Evolutionary conservation across 2,113 vertebrate species (phyloP), one percentile per base, ranked within the genome.

Genomic region (Phaethornis superciliosus): DNA sequence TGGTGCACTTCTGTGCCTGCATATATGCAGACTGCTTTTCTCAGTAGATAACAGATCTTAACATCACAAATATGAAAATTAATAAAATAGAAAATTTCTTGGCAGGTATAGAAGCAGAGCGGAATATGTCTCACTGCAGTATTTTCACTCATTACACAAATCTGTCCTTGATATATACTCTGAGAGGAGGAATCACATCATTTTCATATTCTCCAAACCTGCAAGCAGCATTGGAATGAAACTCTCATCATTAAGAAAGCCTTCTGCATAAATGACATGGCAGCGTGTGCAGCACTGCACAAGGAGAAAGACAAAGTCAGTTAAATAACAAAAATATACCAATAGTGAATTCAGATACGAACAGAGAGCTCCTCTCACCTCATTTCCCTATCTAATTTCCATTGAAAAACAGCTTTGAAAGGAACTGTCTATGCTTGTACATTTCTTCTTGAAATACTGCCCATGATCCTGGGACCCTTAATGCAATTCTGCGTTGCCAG

Each of bases 381-480:
- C 23, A 81, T 62, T 60, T 58, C 16, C 58, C 60, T 15, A 7
- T 47, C 44, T 64, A 37, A 56, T 35, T 72, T 60, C 42, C 30
- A 40, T 30, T 46, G 30, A 40, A 80, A 84, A 80, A 72, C 2
- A 12, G 54, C 62, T 85, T 63, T 56, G 63, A 86, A 81, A 83
- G 33, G 46, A 87, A 78, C 40, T 47, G 37, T 4, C 68, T 93
- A 42, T 76, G 63, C 59, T 54, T 42, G 18, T 33, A 70, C 42
- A 28, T 72, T 82, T 60, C 67, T 75, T 14, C 1, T 81, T 70
- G 30, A 64, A 78, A 55, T 15, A 44, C 64, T 46, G 56, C 79
- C 91, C 89, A 90, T 88, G 71, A 93, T 83, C 90, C 77, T 83
- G 71, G 90, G 76, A 93, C 76, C 32, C 78, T 52, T 65, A 69